Base-by-base conservation (phyloP, 2,888 invertebrate genomes). In the Sesia bembeciformis region DNA sequence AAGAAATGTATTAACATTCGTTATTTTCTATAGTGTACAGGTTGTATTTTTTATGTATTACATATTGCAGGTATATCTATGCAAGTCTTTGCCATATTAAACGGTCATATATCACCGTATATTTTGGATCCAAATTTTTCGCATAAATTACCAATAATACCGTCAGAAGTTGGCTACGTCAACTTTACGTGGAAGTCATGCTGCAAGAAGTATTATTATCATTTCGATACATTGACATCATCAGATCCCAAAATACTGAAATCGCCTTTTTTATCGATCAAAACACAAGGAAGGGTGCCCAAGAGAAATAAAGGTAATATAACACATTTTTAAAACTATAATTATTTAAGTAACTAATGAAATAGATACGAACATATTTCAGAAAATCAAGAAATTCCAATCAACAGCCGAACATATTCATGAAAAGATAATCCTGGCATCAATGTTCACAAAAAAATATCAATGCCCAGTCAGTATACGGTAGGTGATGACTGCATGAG, bases 181-280 rank as follows among this genome's bases (percentile, higher is more conserved):
- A 97, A 97, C 84, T 97, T 97, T 75, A 97, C 97, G 51, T 97
- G 97, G 97, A 94, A 94, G 72, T 94, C 96, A 1, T 95, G 95
- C 23, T 89, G 90, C 62, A 94, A 94, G 77, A 94, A 94, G 74
- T 96, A 96, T 77, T 93, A 92, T 70, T 97, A 97, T 77, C 93
- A 96, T 77, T 97, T 97, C 78, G 96, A 96, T 78, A 92, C 93
- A 55, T 88, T 97, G 62, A 94, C 95, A 70, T 96, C 97, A 4
- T 94, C 93, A 67, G 95, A 97, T 76, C 94, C 95, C 63, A 93
- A 93, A 64, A 94, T 97, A 64, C 77, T 97, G 56, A 94, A 96
- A 73, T 93, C 96, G 41, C 97, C 97, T n/a, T 92, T 94, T 50
- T 91, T 97, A 53, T 96, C 97, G 1, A 96, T 97, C 54, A 95